Percentiles rank a stretch among this genome's conserved stretches.
Conservation (phyloP, 2,888 invertebrate genomes). For the Caenorhabditis uteleia region DNA sequence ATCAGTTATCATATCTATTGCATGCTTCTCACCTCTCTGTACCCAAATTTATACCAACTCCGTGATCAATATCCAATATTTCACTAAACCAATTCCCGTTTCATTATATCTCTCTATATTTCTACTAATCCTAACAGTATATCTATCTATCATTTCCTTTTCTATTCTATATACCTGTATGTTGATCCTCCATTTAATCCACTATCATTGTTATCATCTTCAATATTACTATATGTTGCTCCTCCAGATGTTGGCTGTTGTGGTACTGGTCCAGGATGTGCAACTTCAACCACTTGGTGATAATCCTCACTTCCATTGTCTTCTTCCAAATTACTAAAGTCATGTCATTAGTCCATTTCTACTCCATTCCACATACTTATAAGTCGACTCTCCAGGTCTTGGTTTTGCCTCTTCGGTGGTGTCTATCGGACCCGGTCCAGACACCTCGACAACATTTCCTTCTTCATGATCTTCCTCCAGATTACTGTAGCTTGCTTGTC, state of each 20-base stretch:
- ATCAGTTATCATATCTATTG: too few relatives aligned
- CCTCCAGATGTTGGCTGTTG: conserved; percentile 8
- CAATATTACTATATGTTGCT: conserved; percentile 21
- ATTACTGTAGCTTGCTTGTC: conserved; percentile 31
- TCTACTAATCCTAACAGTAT: too few relatives aligned
- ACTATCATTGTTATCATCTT: conserved; percentile 14
- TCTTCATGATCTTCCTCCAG: conserved; percentile 40
- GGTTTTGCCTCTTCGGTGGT: conserved; percentile 6
- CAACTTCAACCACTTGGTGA: conserved; percentile 7
- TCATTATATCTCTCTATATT: too few relatives aligned
- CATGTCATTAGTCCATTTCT: too few relatives aligned
- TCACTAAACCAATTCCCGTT: too few relatives aligned
- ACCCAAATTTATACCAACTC: too few relatives aligned
- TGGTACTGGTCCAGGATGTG: conserved; percentile 5
- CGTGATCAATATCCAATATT: too few relatives aligned
- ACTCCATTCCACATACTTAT: conserved; percentile 4
- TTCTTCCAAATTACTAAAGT: conserved; percentile 27
- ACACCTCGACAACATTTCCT: conserved; percentile 13
- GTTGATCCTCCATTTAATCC: conserved; percentile 1
- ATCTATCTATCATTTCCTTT: conserved; percentile 28
- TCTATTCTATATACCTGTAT: conserved; percentile 23
- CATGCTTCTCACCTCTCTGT: too few relatives aligned
- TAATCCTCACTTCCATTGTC: conserved; percentile 22
- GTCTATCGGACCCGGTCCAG: conserved; percentile 7
- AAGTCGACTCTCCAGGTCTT: conserved; percentile 19